Evolutionary conservation across 2,888 invertebrate species (phyloP), one percentile per base, ranked within the genome.

Genomic region (Lasioglossum villosulum): DNA sequence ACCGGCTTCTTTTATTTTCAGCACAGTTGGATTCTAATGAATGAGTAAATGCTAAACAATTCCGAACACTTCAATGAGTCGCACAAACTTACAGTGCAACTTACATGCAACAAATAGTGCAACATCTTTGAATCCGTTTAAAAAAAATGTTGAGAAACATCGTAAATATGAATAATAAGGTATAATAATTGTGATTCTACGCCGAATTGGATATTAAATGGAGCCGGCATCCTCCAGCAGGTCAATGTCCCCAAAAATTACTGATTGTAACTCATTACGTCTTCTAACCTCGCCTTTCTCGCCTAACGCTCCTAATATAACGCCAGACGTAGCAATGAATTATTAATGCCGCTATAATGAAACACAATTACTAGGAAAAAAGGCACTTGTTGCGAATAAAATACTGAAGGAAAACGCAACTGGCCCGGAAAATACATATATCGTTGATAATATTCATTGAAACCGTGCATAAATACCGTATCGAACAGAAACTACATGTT

Each of bases 201-300:
- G 37, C 6, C 3, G 27, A 45, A 68, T 52, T 42, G 16, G 12
- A 63, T 56, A 0, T 45, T 1, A 59, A 63, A 70, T 45, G 34
- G 56, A 82, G 59, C 4, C 59, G 30, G 10, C n/a, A 48, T 37
- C 19, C 27, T 19, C 37, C 68, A 10, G 34, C 56, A 48, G 84
- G 79, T 85, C 83, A 79, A 76, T 52, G 84, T 72, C 68, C 78
- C 79, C 83, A 82, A 84, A 83, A 79, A 73, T 83, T 19, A 72
- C 34, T 27, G 71, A 78, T 84, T 52, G 72, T 59, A 59, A 68
- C 79, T 83, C 63, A 76, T 83, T 83, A 71, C 56, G 45, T 72
- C 68, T 83, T 77, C 63, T 76, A 72, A 39, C 71, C 82, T 78
- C 78, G 42, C 42, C 71, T 56, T 56, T 71, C 75, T 42, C 45